phyloP scores from a whole-genome alignment of 2,888 invertebrate genomes.

The Herminia tarsipennalis region DNA sequence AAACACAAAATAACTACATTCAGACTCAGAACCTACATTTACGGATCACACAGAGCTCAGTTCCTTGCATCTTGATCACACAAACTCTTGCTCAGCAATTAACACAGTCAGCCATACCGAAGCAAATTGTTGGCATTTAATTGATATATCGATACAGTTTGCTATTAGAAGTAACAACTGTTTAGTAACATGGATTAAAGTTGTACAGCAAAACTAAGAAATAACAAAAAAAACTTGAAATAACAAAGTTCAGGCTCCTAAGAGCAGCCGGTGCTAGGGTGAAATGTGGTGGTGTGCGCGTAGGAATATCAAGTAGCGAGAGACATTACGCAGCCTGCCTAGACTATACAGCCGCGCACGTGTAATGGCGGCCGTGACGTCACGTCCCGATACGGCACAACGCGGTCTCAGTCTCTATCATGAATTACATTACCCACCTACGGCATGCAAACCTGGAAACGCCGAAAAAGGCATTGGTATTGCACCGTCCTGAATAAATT shows the following conservation, averaged over 20 bases:
- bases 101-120: too few species aligned
- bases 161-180: background rate
- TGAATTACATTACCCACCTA: slow-evolving; percentile 56
- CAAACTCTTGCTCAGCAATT: too few species aligned
- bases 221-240: slow-evolving; percentile 59
- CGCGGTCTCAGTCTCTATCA: slow-evolving; percentile 54
- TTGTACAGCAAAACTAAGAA: slow-evolving; percentile 45
- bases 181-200: slow-evolving; percentile 44
- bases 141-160: background rate
- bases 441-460: slow-evolving; percentile 46
- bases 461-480: slow-evolving; percentile 30
- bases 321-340: slow-evolving; percentile 38
- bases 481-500: too few species aligned
- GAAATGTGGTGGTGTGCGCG: slow-evolving; percentile 70
- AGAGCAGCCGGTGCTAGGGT: slow-evolving; percentile 70
- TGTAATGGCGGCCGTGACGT: slow-evolving; percentile 70
- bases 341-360: slow-evolving; percentile 45
- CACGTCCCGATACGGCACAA: slow-evolving; percentile 60
- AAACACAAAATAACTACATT: too few species aligned
- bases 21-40: too few species aligned
- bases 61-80: too few species aligned
- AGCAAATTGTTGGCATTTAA: too few species aligned
- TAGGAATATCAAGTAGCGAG: slow-evolving; percentile 73
- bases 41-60: too few species aligned
- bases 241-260: slow-evolving; percentile 72